Conservation (phyloP, 2,797 vertebrate genomes). For the Setipinna tenuifilis region DNA sequence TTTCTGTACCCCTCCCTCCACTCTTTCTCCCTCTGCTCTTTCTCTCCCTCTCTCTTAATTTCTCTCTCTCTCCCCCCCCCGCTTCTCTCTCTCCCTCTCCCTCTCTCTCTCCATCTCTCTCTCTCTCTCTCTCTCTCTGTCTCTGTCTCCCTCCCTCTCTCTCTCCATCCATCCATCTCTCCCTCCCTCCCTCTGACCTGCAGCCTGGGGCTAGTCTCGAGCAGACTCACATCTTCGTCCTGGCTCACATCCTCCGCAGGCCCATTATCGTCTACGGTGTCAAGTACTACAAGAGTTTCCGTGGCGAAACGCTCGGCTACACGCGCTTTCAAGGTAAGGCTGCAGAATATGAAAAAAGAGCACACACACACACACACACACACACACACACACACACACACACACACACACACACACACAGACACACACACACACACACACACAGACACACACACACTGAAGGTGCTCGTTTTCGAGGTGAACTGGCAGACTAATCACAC, state of each 20-base stretch:
- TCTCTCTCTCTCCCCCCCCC: too few species aligned
- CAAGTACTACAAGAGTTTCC: conserved; percentile 99
- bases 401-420: too few species aligned
- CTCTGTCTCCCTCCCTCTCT: too few species aligned
- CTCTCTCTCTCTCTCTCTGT: too few species aligned
- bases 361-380: too few species aligned
- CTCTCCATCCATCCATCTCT: conserved; percentile 9
- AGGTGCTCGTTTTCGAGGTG: neutral
- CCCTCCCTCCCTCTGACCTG: conserved; percentile 42
- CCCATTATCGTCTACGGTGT: conserved; percentile 99
- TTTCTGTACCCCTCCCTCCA: neutral
- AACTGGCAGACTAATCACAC: neutral
- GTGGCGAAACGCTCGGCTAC: conserved; percentile 97
- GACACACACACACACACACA: too few species aligned
- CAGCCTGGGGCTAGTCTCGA: conserved; percentile 98
- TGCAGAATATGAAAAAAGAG: neutral
- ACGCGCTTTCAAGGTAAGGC: conserved; percentile 97
- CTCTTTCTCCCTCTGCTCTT: neutral
- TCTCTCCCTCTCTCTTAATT: too few species aligned
- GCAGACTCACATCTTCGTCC: conserved; percentile 99
- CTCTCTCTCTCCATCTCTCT: too few species aligned
- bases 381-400: too few species aligned
- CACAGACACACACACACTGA: too few species aligned
- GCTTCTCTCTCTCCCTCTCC: too few species aligned
- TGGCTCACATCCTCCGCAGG: conserved; percentile 98